These are phyloP conservation scores for Aphelocoma californica DNA, from an alignment of 2,797 vertebrate genomes.

Conservation along the genomic window DNA sequence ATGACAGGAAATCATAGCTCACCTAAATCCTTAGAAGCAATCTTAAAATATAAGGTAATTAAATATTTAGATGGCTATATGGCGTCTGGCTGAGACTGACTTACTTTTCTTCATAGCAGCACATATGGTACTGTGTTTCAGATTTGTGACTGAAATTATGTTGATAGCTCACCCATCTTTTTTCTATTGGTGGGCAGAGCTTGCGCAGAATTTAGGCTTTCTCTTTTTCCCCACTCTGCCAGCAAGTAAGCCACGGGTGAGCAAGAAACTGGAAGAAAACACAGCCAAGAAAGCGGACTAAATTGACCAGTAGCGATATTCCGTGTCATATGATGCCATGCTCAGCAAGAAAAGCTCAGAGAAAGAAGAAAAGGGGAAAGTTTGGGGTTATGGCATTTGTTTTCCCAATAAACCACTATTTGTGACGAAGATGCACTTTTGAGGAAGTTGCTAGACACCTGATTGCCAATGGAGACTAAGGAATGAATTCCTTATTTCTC, in stretches of 20 bases:
- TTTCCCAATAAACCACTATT: background rate
- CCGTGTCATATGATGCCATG: no score
- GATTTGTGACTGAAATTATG: background rate
- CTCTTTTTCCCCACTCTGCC: background rate
- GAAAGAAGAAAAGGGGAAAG: background rate
- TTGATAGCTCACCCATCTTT: background rate
- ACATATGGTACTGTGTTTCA: rapidly evolving
- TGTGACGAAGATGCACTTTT: background rate
- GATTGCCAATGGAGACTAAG: background rate
- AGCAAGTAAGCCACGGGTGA: background rate
- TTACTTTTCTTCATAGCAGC: background rate
- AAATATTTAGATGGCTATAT: background rate
- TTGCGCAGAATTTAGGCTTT: rapidly evolving
- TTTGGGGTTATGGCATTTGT: background rate
- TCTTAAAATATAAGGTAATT: background rate
- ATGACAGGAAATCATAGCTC: background rate
- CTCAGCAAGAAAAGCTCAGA: background rate
- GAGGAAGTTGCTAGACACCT: background rate
- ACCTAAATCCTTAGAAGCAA: background rate
- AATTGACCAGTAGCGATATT: background rate
- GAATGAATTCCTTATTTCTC: background rate
- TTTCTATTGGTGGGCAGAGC: background rate
- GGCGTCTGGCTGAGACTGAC: background rate
- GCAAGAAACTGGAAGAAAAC: background rate
- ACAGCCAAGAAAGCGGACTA: background rate